Evolutionary conservation across 2,113 vertebrate genomes (phyloP), one percentile per base, ranked within the genome.

Genomic region (Mustelus asterias): DNA sequence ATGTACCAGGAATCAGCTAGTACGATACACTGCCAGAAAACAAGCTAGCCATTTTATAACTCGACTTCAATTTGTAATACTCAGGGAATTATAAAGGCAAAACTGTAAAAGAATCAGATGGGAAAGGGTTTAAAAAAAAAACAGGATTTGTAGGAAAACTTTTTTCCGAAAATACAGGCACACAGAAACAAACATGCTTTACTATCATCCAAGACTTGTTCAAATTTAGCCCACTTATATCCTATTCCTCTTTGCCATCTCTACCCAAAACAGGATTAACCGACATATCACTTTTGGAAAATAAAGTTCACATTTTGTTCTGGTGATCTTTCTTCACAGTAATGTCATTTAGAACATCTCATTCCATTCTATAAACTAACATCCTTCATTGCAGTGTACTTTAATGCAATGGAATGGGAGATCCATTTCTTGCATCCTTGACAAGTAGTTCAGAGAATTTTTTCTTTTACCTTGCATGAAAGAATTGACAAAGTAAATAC

Each of bases 151-250:
- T 44, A 44, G 80, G 80, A 65, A 93, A 63, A 16, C 63, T 67
- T 93, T 22, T 18, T 37, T 83, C 80, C 16, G 14, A 83, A 92
- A 92, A 93, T 63, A 90, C 88, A 90, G 33, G 58, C 88, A 88
- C 85, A 60, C 86, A 92, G 18, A 93, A n/a, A 93, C 89, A 67
- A n/a, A 93, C 89, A 37, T 93, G 89, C n/a, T n/a, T 93, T 65
- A 93, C 89, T 65, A 24, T n/a, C 60, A 93, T 29, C 58, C 14
- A 93, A 93, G 80, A 41, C 16, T 83, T 83, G 80, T 44, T 41
- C 18, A 83, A 83, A 83, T n/a, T 83, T 83, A 83, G 63, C 20
- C 89, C 18, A 93, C 60, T 58, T 2, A n/a, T 54, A 24, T 58
- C 48, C 11, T 9, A 22, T 63, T 93, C n/a, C 58, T n/a, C 29